A percentile compares a stretch with the other conserved stretches of the same genome.
Evolutionary conservation across 2,888 invertebrate genomes (phyloP).

Genomic region (Drosophila eohydei): DNA sequence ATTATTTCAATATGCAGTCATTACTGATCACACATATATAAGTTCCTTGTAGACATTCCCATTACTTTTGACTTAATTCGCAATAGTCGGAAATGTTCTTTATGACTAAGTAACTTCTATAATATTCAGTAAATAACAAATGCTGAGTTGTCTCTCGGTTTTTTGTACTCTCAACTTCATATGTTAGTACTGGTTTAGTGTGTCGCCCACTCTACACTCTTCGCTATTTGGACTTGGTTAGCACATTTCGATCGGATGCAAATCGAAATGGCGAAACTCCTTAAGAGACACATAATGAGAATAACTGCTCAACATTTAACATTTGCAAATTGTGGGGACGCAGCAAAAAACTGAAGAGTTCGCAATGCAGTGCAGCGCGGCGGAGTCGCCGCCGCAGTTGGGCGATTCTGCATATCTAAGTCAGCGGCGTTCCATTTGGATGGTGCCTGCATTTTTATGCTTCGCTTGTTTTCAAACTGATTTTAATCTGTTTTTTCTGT

Average conservation of each 20-base stretch:
- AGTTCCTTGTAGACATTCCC: too few relatives aligned
- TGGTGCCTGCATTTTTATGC: conserved; percentile 76
- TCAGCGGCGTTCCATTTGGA: conserved; percentile 21
- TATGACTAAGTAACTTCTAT: too few relatives aligned
- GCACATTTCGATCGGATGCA: conserved; percentile 1
- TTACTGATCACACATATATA: too few relatives aligned
- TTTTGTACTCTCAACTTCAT: too few relatives aligned
- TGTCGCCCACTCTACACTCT: neutral
- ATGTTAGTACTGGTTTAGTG: too few relatives aligned
- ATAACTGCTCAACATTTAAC: conserved; percentile 34
- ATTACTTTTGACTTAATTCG: too few relatives aligned
- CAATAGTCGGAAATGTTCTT: too few relatives aligned
- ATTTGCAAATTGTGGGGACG: conserved; percentile 13
- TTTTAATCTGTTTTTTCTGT: conserved; percentile 77
- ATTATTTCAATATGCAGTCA: too few relatives aligned
- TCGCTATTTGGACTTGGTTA: neutral
- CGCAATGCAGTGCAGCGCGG: neutral
- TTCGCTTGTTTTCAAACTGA: conserved; percentile 80
- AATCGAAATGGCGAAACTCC: conserved; percentile 20
- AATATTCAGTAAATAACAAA: too few relatives aligned
- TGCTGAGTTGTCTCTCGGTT: too few relatives aligned
- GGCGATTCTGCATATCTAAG: conserved; percentile 11
- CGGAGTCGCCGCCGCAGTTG: neutral
- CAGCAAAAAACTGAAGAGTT: conserved; percentile 2
- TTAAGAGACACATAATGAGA: conserved; percentile 55